phyloP scores from a whole-genome alignment of 2,113 vertebrate species.

The Nyctereutes procyonoides region DNA sequence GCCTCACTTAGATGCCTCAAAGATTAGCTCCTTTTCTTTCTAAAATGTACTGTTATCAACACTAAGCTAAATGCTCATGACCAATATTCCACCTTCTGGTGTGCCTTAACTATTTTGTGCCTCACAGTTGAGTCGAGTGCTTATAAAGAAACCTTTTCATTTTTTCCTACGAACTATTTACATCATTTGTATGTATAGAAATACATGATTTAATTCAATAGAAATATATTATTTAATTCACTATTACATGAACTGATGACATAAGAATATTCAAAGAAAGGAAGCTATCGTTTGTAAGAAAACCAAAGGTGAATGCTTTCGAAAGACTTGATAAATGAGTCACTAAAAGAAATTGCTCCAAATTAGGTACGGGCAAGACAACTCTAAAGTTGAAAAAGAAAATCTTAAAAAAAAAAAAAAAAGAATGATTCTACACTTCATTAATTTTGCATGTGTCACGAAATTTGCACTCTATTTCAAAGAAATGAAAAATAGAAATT shows the following conservation, averaged over 20 bases:
- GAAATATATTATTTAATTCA: not conserved
- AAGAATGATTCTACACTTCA: not conserved
- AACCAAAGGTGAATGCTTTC: not conserved
- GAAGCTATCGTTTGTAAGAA: not conserved
- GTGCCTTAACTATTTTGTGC: not conserved
- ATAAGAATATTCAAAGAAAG: not conserved
- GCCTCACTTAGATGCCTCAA: not conserved
- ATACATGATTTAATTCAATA: not conserved
- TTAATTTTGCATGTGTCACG: not conserved
- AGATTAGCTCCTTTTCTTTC: not conserved
- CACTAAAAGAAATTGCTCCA: conserved; percentile 33
- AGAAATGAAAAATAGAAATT: conserved; percentile 9
- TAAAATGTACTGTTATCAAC: not conserved
- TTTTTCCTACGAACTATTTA: not conserved
- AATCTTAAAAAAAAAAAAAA: not conserved
- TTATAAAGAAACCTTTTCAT: not conserved
- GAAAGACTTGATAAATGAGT: not conserved
- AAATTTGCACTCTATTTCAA: not conserved
- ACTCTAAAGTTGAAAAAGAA: not conserved
- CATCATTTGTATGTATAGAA: not conserved
- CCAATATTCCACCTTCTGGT: not conserved
- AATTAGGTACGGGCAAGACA: not conserved
- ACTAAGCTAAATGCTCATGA: not conserved
- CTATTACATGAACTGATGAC: not conserved
- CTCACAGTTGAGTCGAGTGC: not conserved